Evolutionary conservation across 1,140 invertebrate species (phyloP).

Genomic region (Listronotus oregonensis): DNA sequence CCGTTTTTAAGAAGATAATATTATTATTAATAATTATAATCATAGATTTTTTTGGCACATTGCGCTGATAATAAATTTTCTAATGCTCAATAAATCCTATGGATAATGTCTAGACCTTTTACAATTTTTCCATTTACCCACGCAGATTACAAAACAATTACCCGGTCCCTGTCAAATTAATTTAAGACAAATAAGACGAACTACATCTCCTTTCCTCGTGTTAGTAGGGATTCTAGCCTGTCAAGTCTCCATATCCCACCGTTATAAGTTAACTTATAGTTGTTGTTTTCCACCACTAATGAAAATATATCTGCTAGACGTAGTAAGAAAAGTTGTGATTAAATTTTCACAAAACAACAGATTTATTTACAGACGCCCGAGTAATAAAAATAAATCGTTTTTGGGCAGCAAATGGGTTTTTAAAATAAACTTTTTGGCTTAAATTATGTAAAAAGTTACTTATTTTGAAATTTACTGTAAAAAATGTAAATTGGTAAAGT

Average conservation of each 20-base stretch:
- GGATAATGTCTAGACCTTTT: too few relatives aligned
- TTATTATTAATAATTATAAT: too few relatives aligned
- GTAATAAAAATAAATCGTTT: constrained; percentile 34
- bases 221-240: constrained; percentile 21
- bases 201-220: constrained; percentile 2
- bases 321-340: constrained; percentile 35
- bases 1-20: too few relatives aligned
- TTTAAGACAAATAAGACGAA: constrained; percentile 22
- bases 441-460: too few relatives aligned
- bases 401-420: background rate
- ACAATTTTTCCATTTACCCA: too few relatives aligned
- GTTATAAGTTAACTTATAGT: constrained; percentile 21
- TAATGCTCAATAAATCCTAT: too few relatives aligned
- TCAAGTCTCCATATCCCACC: constrained; percentile 19
- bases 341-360: constrained; percentile 36
- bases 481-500: too few relatives aligned
- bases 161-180: constrained; percentile 8
- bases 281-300: constrained; percentile 31
- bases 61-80: too few relatives aligned
- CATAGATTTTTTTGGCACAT: too few relatives aligned
- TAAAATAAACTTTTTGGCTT: background rate
- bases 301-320: constrained; percentile 29
- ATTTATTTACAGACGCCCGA: constrained; percentile 25
- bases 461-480: too few relatives aligned
- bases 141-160: constrained; percentile 10